Base-by-base conservation (phyloP, 2,113 vertebrate species). In the Caranx ignobilis region DNA sequence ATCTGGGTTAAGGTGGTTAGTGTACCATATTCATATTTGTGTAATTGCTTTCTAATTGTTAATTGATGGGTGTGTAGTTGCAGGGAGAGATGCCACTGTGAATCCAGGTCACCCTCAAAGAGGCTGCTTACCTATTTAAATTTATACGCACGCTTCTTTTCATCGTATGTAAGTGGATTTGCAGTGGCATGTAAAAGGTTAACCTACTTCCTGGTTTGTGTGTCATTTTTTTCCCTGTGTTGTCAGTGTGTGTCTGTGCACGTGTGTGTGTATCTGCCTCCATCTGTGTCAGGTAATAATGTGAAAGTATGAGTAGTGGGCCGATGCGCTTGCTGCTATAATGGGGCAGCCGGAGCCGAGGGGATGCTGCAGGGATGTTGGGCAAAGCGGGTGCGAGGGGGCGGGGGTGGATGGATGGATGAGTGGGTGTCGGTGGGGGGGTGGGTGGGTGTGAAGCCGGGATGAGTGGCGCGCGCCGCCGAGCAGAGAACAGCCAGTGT, bases 261-360 rank as follows among this genome's bases (percentile, higher is more conserved):
- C 2, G 1, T 66, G 54, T 48, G 72, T 26, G 73, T 43, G 26
- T 63, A 9, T 66, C 26, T 57, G 61, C 61, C 54, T 52, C 62
- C 32, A 47, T 77, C 39, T 37, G 52, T 81, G 82, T 79, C 76
- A 77, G 85, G 67, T 76, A 84, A 81, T 83, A 74, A 81, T 60
- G 60, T 70, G 32, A 21, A 83, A 37, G 70, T 71, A 69, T 77
- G 65, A 85, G 75, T 59, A 18, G 8, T 47, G 79, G 31, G 71
- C 63, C 54, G 11, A 72, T 54, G 70, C 63, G 61, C 55, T 75
- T 35, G 3, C 61, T 37, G 69, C 68, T 82, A 45, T 71, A 50
- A 77, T 80, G 69, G 71, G 68, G 54, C 39, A n/a, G 45, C 13
- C 62, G 15, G 70, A 70, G 73, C 60, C 19, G 11, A 26, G 67